Evolutionary conservation across 2,113 vertebrate species (phyloP).

Genomic region (Pseudorasbora parva): DNA sequence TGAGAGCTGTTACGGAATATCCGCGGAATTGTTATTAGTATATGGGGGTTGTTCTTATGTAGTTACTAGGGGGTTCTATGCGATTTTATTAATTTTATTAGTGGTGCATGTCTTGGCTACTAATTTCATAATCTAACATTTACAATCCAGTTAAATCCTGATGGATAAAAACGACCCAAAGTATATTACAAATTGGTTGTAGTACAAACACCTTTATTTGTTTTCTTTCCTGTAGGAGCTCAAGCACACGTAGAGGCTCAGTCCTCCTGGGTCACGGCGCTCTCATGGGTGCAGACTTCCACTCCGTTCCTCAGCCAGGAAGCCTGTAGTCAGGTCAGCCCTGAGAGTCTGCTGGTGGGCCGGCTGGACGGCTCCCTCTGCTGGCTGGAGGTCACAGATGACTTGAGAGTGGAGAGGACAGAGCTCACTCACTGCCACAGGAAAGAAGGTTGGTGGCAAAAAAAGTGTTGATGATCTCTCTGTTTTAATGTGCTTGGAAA

Average conservation of each 20-base stretch:
- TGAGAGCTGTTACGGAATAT: no score
- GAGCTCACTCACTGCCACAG: constrained; percentile 74
- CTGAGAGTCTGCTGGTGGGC: constrained; percentile 77
- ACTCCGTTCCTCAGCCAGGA: constrained; percentile 65
- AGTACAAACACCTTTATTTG: background rate
- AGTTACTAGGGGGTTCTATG: background rate
- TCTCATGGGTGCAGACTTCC: constrained; percentile 76
- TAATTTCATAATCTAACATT: background rate
- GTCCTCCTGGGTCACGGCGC: constrained; percentile 74
- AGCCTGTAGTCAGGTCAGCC: constrained; percentile 50
- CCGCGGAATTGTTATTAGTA: no score
- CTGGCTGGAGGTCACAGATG: constrained; percentile 76
- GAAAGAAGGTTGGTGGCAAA: constrained; percentile 69
- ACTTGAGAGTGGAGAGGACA: constrained; percentile 67
- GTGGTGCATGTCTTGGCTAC: background rate
- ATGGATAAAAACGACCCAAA: background rate
- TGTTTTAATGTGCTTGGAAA: background rate
- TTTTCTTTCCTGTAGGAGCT: constrained; percentile 63
- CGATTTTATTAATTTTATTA: background rate
- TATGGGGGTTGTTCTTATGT: no score
- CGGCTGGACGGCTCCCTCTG: constrained; percentile 79
- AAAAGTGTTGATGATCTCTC: background rate
- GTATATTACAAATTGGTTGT: background rate
- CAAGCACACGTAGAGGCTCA: constrained; percentile 74
- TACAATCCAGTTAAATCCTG: background rate